A percentile compares a stretch with the other conserved stretches of the same genome.
Conservation (phyloP, 2,888 invertebrate genomes). For the Eilema sororculum region DNA sequence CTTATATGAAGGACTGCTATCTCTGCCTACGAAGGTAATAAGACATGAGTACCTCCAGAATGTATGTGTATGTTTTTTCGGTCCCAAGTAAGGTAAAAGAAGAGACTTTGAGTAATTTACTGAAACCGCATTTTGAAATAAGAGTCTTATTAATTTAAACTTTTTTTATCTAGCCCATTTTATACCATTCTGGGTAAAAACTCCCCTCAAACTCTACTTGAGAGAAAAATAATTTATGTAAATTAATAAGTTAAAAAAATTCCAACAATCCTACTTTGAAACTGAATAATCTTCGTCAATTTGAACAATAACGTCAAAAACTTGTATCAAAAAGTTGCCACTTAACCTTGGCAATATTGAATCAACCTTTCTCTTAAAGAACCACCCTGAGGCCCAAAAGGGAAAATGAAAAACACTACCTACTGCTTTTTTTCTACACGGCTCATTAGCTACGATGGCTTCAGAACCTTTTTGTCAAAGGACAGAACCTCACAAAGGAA, state of each 20-base stretch:
- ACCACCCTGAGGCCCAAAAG: slow-evolving; percentile 46
- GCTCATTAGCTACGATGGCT: slow-evolving; percentile 65
- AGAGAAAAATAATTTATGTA: neutral
- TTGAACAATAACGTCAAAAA: slow-evolving; percentile 23
- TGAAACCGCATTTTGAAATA: too few relatives aligned
- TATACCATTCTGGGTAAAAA: neutral
- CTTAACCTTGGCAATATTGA: slow-evolving; percentile 55
- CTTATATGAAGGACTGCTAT: too few relatives aligned
- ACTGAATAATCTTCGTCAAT: slow-evolving; percentile 1
- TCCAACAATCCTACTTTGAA: neutral
- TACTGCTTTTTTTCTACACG: slow-evolving; percentile 56
- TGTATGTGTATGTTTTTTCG: too few relatives aligned
- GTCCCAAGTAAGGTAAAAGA: too few relatives aligned
- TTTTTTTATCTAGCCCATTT: neutral
- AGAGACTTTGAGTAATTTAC: too few relatives aligned
- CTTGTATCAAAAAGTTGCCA: slow-evolving; percentile 39
- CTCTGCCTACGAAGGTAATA: too few relatives aligned
- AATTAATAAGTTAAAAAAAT: neutral
- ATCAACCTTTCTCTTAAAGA: slow-evolving; percentile 59
- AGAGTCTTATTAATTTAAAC: neutral
- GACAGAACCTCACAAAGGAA: slow-evolving; percentile 44
- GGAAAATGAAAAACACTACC: slow-evolving; percentile 55
- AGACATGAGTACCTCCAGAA: too few relatives aligned
- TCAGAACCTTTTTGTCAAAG: slow-evolving; percentile 64
- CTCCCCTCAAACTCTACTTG: neutral